Evolutionary conservation across 2,797 vertebrate genomes (phyloP).

Genomic region (Propithecus perrieri): DNA sequence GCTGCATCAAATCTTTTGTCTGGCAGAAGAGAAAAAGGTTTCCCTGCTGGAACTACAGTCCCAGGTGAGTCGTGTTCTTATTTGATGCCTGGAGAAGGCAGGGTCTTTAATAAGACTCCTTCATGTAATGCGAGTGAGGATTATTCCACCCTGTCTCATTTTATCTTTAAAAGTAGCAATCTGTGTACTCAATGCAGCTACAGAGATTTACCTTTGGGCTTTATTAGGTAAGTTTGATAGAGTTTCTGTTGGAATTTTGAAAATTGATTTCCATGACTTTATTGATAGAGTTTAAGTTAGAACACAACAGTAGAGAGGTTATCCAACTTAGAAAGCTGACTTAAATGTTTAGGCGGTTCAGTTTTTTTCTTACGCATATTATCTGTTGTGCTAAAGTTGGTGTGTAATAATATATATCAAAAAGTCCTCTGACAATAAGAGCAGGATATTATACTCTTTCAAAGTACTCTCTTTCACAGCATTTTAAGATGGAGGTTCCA

Average conservation of each 20-base stretch:
- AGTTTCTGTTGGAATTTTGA: conserved; percentile 52
- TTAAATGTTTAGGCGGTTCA: neutral
- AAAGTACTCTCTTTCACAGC: neutral
- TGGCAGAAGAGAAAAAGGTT: neutral
- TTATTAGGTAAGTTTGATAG: conserved; percentile 44
- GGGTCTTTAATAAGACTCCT: neutral
- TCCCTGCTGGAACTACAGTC: neutral
- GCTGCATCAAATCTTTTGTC: neutral
- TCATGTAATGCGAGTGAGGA: neutral
- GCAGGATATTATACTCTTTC: neutral
- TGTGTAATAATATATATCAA: neutral
- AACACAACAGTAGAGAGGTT: neutral
- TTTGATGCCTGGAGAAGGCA: neutral
- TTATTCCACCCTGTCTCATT: neutral
- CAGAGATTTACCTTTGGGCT: conserved; percentile 40
- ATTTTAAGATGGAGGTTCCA: neutral
- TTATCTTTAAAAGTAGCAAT: conserved; percentile 36
- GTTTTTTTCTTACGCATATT: neutral
- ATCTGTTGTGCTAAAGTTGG: neutral
- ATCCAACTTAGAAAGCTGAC: neutral
- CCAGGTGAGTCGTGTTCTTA: neutral
- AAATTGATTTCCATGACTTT: neutral
- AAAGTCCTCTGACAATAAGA: neutral
- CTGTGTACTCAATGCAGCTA: neutral
- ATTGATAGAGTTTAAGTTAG: neutral